These are phyloP conservation scores for Prietella phreatophila DNA, from an alignment of 2,113 vertebrate genomes.

Conservation along the genomic window DNA sequence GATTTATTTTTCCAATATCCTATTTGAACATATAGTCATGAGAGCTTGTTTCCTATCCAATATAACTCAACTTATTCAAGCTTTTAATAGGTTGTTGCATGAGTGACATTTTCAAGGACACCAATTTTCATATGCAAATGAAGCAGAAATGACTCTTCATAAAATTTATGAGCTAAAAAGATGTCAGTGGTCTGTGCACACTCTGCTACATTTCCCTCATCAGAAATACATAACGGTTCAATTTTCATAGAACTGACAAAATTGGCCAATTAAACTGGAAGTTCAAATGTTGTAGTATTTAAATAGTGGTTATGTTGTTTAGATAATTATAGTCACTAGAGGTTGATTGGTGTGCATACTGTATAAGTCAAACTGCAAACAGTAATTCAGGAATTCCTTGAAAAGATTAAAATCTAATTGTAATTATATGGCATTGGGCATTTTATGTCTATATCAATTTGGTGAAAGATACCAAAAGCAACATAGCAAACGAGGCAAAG, in stretches of 20 bases:
- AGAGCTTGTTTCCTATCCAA: background rate
- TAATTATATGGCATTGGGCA: background rate
- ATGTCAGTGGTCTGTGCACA: constrained; percentile 31
- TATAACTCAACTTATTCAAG: background rate
- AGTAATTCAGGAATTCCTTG: background rate
- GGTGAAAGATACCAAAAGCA: background rate
- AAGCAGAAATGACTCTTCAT: constrained; percentile 48
- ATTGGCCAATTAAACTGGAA: constrained; percentile 22
- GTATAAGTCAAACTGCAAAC: background rate
- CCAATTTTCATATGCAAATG: constrained; percentile 45
- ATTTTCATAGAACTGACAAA: background rate
- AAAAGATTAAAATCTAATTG: background rate
- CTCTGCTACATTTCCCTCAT: constrained; percentile 43
- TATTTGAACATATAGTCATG: constrained; percentile 6
- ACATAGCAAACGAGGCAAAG: background rate
- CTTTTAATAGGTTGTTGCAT: constrained; percentile 40
- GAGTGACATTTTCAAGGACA: constrained; percentile 41
- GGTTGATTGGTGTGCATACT: background rate
- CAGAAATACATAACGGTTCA: background rate
- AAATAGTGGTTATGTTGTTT: constrained; percentile 26
- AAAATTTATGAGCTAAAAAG: constrained; percentile 48
- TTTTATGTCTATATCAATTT: background rate
- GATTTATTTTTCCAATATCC: background rate
- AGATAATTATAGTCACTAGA: constrained; percentile 10
- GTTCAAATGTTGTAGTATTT: background rate